Base-by-base conservation (phyloP, 2,797 vertebrate genomes). In the Calcarius lapponicus region DNA sequence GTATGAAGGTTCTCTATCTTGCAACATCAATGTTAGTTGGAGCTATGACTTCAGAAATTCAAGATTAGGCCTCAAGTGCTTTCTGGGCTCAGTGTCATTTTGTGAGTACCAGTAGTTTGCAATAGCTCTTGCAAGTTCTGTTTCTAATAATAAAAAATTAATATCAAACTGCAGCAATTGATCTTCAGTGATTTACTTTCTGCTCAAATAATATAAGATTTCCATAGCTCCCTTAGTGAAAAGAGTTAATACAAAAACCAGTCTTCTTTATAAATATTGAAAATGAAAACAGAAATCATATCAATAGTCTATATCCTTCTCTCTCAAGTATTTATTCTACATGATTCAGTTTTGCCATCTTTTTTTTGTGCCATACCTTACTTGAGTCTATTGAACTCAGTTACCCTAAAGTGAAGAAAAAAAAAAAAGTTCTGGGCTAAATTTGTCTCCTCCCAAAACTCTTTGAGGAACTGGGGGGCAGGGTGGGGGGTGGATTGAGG, bases 121-220 rank as follows among this genome's bases (percentile, higher is more conserved):
- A 92, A 38, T 40, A 88, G 22, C 45, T 38, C 71, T 95, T 88
- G 19, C 20, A 81, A 75, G 40, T 18, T 38, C 13, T 74, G 8
- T 48, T 94, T 36, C 61, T 81, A 86, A 72, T 75, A 88, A 91
- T 88, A 65, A 19, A 81, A 80, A 97, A 61, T 36, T 0, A 48
- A 43, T 25, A 73, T 78, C 34, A 50, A 51, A 17, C 13, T 29
- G 18, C 26, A 87, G 19, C 22, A 90, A 72, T 72, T 86, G 53
- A 93, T 95, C 86, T 94, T 56, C 53, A 61, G 65, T 86, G 17
- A 66, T 88, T 86, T 93, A n/a, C 28, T 95, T 96, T 93, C 43
- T 92, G 48, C 29, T 69, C 29, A 42, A 29, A 19, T 89, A 90
- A 57, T 80, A 88, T 43, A 85, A 38, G 7, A 8, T 90, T 79